A percentile compares a stretch with the other conserved stretches of the same genome.
phyloP scores from a whole-genome alignment of 2,797 vertebrate species.

The Anas bernieri region DNA sequence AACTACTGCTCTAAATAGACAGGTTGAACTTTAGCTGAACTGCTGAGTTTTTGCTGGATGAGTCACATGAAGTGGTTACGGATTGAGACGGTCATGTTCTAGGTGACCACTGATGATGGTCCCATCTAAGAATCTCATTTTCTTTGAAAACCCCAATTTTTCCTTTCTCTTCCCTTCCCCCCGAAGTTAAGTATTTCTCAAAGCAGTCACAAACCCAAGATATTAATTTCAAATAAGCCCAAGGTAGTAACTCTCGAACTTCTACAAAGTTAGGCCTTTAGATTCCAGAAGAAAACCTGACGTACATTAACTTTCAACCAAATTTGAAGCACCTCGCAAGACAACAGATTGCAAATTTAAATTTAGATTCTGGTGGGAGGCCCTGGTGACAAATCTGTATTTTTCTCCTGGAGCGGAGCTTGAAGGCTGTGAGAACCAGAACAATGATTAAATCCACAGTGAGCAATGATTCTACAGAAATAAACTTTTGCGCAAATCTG shows the following conservation, averaged over 20 bases:
- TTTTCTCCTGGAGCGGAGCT: conserved; percentile 70
- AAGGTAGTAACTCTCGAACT: not conserved
- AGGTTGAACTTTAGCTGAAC: conserved; percentile 35
- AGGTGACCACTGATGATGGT: not conserved
- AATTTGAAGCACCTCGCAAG: conserved; percentile 79
- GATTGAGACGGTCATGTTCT: not conserved
- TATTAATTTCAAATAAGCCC: not conserved
- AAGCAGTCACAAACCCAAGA: conserved; percentile 29
- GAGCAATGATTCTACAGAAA: conserved; percentile 65
- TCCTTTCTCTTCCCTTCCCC: not conserved
- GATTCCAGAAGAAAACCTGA: conserved; percentile 49
- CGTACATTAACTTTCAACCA: conserved; percentile 70
- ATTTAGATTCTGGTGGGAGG: conserved; percentile 84
- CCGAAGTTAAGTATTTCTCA: not conserved
- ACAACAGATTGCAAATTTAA: conserved; percentile 83
- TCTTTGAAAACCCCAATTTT: not conserved
- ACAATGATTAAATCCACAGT: conserved; percentile 45
- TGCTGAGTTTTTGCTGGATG: not conserved
- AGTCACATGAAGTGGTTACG: not conserved
- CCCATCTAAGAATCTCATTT: not conserved
- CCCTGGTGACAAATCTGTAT: conserved; percentile 76
- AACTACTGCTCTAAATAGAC: not conserved
- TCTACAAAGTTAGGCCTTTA: conserved; percentile 30
- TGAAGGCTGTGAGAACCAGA: conserved; percentile 55
- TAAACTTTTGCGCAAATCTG: conserved; percentile 68